Evolutionary conservation across 2,797 vertebrate species (phyloP), one percentile per base, ranked within the genome.

Genomic region (Hephaestus fuliginosus): DNA sequence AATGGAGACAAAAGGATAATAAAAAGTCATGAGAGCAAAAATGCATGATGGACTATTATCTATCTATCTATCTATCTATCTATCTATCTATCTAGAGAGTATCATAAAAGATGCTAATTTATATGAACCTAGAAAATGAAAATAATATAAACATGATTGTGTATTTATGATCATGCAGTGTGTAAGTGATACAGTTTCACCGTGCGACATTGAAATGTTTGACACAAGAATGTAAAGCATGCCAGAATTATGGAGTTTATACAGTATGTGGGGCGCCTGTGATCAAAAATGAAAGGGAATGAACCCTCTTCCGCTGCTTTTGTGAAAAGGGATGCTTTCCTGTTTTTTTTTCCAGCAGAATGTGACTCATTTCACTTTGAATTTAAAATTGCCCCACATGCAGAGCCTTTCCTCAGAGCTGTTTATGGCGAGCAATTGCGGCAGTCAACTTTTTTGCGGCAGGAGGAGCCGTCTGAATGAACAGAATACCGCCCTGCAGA

Each of bases 341-440:
- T 76, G 73, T 60, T 74, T 56, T 33, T 33, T 33, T 33, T 33
- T 77, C 76, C 66, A 57, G 66, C 46, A 66, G 64, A 78, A 70
- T 33, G 60, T n/a, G 17, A 65, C 55, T 83, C 73, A 77, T 85
- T 86, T 84, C 46, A 60, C 70, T 89, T 83, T 86, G 80, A 89
- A 81, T 88, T 84, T 69, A 57, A 83, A 81, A 88, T 74, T 78
- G 74, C 67, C 73, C 84, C 80, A 77, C 78, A 88, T 86, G 83
- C 81, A 46, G 79, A 74, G 74, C 69, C 57, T 57, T 85, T 61
- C 64, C 74, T 80, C 61, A 75, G 74, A 80, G 74, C 78, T 76
- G 70, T 86, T 87, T 78, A 77, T 60, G 65, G 44, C 52, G 53
- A 83, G 76, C 57, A 83, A 74, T 1, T 5, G 49, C 68, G 46